phyloP scores from a whole-genome alignment of 2,113 vertebrate genomes.

The Hippocampus mohnikei region DNA sequence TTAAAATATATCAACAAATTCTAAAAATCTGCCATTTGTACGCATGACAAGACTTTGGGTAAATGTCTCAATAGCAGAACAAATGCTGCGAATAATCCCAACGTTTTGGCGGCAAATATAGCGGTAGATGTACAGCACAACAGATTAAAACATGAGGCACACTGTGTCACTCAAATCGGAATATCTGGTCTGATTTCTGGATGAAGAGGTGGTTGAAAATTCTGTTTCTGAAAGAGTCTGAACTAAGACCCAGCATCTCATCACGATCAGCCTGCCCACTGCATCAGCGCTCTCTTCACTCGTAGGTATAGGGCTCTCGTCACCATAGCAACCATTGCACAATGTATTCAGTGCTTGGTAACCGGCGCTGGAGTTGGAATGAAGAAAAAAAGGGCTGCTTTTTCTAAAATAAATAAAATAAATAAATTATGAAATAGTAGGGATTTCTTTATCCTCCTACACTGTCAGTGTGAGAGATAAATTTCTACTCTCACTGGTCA shows the following conservation, averaged over 20 bases:
- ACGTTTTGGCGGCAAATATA: background rate
- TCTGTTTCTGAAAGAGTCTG: slow-evolving; percentile 31
- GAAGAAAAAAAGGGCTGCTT: slow-evolving; percentile 51
- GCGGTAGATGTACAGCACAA: background rate
- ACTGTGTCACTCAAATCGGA: background rate
- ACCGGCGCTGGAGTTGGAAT: slow-evolving; percentile 57
- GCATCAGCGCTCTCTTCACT: slow-evolving; percentile 67
- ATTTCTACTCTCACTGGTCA: slow-evolving; percentile 23
- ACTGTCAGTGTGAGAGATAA: slow-evolving; percentile 25
- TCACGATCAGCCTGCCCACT: slow-evolving; percentile 69
- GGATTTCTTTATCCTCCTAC: slow-evolving; percentile 30
- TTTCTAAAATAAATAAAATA: slow-evolving; percentile 41
- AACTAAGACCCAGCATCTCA: slow-evolving; percentile 54
- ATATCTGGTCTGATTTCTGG: background rate
- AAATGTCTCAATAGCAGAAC: background rate
- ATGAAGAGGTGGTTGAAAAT: slow-evolving; percentile 34
- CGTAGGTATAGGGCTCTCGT: slow-evolving; percentile 69
- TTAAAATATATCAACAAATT: background rate
- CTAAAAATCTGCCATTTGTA: background rate
- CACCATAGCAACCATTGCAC: slow-evolving; percentile 70
- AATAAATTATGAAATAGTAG: slow-evolving; percentile 18
- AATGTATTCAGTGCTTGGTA: slow-evolving; percentile 62
- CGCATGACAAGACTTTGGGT: background rate
- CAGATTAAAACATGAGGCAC: background rate
- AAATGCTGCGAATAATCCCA: background rate